Base-by-base conservation (phyloP, 1,140 invertebrate genomes). In the Penaeus chinensis region DNA sequence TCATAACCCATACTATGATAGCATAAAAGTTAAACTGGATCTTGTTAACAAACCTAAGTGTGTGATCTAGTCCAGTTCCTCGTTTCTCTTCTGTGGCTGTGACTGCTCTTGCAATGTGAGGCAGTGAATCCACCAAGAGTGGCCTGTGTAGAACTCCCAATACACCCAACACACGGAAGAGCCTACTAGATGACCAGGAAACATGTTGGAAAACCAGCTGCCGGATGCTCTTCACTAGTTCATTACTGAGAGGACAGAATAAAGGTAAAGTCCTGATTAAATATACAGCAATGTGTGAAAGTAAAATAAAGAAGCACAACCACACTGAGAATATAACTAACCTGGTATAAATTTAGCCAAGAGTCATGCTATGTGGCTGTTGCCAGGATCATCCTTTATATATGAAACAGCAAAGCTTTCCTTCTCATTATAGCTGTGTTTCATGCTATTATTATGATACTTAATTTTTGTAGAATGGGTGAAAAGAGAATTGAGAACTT, bases 61-160 rank as follows among this genome's bases (percentile, higher is more conserved):
- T 84, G n/a, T 84, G 69, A 76, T 90, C 89, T 37, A 81, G 54
- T 27, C 89, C 89, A 42, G 82, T 88, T 32, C 89, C 89, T 62
- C 89, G 76, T 79, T 90, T 90, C n/a, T 88, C 85, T 74, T 90
- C 89, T 27, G 85, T 90, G 32, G 47, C 54, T 76, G 71, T 82
- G 47, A 90, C 62, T 63, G 81, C 89, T 42, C 65, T n/a, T 20
- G 87, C 78, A 24, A 90, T 85, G 22, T 63, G 32, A 60, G 89
- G 89, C 20, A 90, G 82, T 54, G 81, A 65, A 19, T 87, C 89
- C 10, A 78, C 54, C 24, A 90, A 37, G 24, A 90, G 66, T n/a
- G 76, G 61, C 10, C 76, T 47, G 69, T 88, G 74, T 37, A 88
- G 54, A 16, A 88, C 76, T 60, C 80, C 78, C 60, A 90, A 13